These are phyloP conservation scores for Ariopsis seemanni DNA, from an alignment of 2,113 vertebrate genomes.

Conservation along the genomic window DNA sequence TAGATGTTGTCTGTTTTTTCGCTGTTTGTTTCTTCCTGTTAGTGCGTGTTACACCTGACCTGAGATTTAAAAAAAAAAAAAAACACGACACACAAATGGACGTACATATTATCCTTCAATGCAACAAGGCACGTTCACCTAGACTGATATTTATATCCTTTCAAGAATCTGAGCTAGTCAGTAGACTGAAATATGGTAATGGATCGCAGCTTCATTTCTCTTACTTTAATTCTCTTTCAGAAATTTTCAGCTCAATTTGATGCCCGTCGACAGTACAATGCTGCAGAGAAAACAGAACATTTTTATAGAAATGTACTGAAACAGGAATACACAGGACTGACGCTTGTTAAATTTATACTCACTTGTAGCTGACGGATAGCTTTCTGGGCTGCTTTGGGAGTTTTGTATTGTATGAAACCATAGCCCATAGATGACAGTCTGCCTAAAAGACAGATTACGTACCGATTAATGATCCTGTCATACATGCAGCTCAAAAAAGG, in stretches of 20 bases:
- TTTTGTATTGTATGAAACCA: conserved; percentile 91
- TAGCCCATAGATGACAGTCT: conserved; percentile 90
- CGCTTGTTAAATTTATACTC: conserved; percentile 33
- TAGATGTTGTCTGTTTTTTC: conserved; percentile 87
- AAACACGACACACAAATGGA: not conserved
- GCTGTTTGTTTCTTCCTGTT: conserved; percentile 79
- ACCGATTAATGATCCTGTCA: not conserved
- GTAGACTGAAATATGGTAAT: not conserved
- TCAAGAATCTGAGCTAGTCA: not conserved
- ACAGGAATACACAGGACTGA: not conserved
- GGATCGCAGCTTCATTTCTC: conserved; percentile 40
- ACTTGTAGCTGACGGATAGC: conserved; percentile 90
- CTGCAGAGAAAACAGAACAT: conserved; percentile 64
- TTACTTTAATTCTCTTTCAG: conserved; percentile 86
- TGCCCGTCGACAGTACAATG: conserved; percentile 84
- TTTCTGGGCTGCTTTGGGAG: conserved; percentile 85
- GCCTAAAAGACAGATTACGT: conserved; percentile 68
- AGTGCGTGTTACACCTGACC: conserved; percentile 62
- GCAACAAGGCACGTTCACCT: not conserved
- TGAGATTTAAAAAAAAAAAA: conserved; percentile 48
- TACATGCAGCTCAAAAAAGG: not conserved
- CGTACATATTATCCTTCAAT: not conserved
- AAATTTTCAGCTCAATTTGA: conserved; percentile 88
- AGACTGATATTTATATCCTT: not conserved
- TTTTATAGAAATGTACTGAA: not conserved